A percentile compares a stretch with the other conserved stretches of the same genome.
Evolutionary conservation across 1,140 invertebrate species (phyloP).

Genomic region (Drosophila melanica): DNA sequence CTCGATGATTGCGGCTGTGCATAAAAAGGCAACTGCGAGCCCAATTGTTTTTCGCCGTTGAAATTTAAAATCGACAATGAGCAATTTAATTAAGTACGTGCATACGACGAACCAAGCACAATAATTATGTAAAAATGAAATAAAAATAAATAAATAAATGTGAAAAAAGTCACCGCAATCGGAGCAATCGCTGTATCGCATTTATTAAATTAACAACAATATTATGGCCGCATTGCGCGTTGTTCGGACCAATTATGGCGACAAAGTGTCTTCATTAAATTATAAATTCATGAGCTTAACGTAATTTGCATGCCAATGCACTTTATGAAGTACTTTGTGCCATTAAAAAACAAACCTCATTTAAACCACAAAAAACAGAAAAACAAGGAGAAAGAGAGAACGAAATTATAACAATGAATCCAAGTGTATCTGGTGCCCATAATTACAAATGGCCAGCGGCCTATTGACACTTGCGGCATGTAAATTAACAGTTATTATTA

Average conservation of each 20-base stretch:
- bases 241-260: slow-evolving; percentile 71
- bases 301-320: slow-evolving; percentile 79
- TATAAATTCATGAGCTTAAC: slow-evolving; percentile 81
- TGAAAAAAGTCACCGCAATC: slow-evolving; percentile 41
- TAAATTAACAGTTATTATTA: slow-evolving; percentile 78
- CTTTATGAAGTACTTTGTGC: slow-evolving; percentile 77
- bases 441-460: slow-evolving; percentile 71
- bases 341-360: slow-evolving; percentile 38
- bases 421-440: slow-evolving; percentile 33
- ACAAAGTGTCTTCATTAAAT: slow-evolving; percentile 82
- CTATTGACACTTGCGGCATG: slow-evolving; percentile 77
- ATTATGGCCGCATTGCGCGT: slow-evolving; percentile 58
- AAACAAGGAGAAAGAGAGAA: background rate
- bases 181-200: slow-evolving; percentile 67
- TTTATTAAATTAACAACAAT: slow-evolving; percentile 82
- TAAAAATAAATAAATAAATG: slow-evolving; percentile 22
- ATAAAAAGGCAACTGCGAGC: slow-evolving; percentile 24
- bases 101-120: background rate
- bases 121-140: slow-evolving; percentile 50
- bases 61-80: slow-evolving; percentile 31
- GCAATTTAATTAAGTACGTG: slow-evolving; percentile 38
- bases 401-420: slow-evolving; percentile 25
- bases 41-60: slow-evolving; percentile 12
- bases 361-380: slow-evolving; percentile 24
- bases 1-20: slow-evolving; percentile 26